Base-by-base conservation (phyloP, 1,140 invertebrate species). In the Mya arenaria region DNA sequence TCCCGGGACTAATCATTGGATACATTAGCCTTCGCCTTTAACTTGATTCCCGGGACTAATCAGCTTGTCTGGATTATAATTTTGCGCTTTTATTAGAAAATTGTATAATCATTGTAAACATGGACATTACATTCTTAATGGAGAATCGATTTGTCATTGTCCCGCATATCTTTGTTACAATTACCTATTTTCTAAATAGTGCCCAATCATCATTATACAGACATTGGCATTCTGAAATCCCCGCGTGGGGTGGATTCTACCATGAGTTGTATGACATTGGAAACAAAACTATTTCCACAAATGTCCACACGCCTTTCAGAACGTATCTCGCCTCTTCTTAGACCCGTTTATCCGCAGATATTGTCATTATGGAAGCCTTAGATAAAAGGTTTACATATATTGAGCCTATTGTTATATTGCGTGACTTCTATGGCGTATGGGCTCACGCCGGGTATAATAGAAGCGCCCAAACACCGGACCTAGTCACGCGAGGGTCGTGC, bases 401-500 rank as follows among this genome's bases (percentile, higher is more conserved):
- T 58, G n/a, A 72, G 56, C 25, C 52, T 41, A 62, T 75, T 75
- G 73, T 75, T 65, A 28, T 17, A 65, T 34, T 48, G 58, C 73
- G 73, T 75, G 73, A 52, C 8, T 17, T 17, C 28, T 63, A 58
- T 48, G 23, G 39, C 30, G 37, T 75, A 32, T 62, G 56, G 28
- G 4, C 48, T 62, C 36, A 19, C 15, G 8, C 30, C 58, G 25
- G n/a, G 15, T 34, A 36, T 65, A n/a, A 36, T 19, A 36, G 13
- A 36, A 13, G 62, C 25, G 62, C 36, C 32, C 15, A 32, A 65
- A 75, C 8, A 17, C 63, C 30, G 73, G 32, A 1, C 4, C 41
- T 32, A 13, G 73, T 63, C 73, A 75, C 73, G 73, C 73, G 58
- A 75, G 58, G 60, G 73, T 75, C 73, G 30, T 39, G 39, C 32